Evolutionary conservation across 2,888 invertebrate species (phyloP).

Genomic region (Trachelus troglodyta): DNA sequence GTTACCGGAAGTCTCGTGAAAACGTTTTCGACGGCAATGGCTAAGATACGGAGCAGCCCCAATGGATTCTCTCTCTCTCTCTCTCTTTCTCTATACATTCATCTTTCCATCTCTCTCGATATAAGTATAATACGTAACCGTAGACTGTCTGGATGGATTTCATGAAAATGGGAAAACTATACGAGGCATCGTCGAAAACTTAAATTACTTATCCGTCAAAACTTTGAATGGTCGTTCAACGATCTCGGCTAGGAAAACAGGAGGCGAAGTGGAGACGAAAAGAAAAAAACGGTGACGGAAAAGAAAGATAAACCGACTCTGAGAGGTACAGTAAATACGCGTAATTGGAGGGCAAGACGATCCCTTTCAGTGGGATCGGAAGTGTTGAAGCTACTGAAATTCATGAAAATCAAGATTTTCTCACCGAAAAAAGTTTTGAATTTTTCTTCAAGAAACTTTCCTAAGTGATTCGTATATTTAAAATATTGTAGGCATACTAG

Average conservation of each 20-base stretch:
- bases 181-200: slow-evolving; percentile 29
- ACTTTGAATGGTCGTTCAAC: slow-evolving; percentile 1
- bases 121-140: background rate
- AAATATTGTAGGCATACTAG: background rate
- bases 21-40: background rate
- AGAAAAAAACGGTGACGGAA: background rate
- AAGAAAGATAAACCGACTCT: background rate
- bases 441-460: background rate
- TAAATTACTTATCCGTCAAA: slow-evolving; percentile 38
- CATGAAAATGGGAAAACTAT: slow-evolving; percentile 35
- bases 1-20: background rate
- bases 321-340: background rate
- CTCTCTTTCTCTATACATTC: no score
- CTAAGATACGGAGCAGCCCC: background rate
- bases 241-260: background rate
- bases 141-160: background rate
- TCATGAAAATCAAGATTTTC: background rate
- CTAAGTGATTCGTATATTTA: background rate
- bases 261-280: background rate
- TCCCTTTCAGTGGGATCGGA: background rate
- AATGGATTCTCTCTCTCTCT: background rate
- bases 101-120: background rate
- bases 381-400: background rate
- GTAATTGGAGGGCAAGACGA: background rate
- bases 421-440: background rate